Conservation (phyloP, 2,113 vertebrate species). For the Elephas maximus region DNA sequence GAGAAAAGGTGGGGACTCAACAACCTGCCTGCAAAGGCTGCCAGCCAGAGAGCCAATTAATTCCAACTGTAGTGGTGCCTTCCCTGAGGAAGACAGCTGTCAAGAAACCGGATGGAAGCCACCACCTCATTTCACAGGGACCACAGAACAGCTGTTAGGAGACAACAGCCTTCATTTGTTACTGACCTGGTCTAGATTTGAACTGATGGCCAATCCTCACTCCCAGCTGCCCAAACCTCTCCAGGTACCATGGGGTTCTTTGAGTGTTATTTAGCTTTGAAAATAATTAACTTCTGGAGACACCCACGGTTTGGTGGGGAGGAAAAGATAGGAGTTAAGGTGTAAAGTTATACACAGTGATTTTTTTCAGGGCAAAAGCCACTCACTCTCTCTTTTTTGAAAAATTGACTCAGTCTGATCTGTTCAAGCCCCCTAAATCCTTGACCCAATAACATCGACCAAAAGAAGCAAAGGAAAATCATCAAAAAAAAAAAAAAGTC, state of each 20-base stretch:
- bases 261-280: conserved; percentile 9
- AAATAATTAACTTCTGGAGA: conserved; percentile 11
- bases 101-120: conserved; percentile 48
- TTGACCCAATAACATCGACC: neutral
- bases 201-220: neutral
- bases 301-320: neutral
- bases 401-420: conserved; percentile 37
- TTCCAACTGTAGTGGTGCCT: neutral
- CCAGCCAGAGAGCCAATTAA: neutral
- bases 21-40: neutral
- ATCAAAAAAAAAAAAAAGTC: conserved; percentile 19
- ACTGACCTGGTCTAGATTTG: conserved; percentile 56
- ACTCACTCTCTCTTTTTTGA: neutral
- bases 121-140: conserved; percentile 49
- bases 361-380: conserved; percentile 24
- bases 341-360: neutral
- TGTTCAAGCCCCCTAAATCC: neutral
- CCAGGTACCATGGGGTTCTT: neutral
- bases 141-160: conserved; percentile 60
- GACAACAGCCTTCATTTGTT: conserved; percentile 14
- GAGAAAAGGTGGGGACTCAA: neutral
- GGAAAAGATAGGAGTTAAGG: neutral
- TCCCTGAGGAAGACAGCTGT: conserved; percentile 60
- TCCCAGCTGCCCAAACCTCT: neutral
- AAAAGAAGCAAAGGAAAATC: conserved; percentile 47